These are phyloP conservation scores for Eurypyga helias DNA, from an alignment of 2,113 vertebrate genomes.

Conservation along the genomic window DNA sequence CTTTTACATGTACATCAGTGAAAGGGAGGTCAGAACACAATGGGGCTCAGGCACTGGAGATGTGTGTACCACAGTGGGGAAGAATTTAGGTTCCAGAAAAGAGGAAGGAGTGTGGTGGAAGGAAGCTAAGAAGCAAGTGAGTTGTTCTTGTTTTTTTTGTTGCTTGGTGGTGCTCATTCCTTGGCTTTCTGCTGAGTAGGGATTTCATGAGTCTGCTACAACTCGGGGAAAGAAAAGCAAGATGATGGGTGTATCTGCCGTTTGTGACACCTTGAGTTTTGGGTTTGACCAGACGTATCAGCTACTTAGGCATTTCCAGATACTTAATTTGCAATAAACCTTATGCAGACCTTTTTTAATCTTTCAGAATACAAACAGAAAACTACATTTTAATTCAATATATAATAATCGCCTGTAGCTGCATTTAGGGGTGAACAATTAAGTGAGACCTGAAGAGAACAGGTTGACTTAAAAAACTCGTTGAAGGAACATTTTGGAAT, in stretches of 20 bases:
- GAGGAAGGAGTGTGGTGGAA: background rate
- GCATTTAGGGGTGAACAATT: background rate
- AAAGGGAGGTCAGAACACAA: background rate
- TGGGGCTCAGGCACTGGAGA: background rate
- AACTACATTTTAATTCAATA: background rate
- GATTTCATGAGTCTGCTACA: background rate
- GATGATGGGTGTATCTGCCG: background rate
- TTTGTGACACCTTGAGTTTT: background rate
- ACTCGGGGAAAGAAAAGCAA: background rate
- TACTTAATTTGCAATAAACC: background rate
- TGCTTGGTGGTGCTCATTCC: accelerated
- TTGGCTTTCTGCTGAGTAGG: background rate
- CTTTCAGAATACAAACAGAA: background rate
- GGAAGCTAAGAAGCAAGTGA: background rate
- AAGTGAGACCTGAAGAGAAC: background rate
- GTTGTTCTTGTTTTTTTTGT: background rate
- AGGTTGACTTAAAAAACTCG: background rate
- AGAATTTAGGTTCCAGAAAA: background rate
- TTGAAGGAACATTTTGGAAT: background rate
- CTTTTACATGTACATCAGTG: accelerated
- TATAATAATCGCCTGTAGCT: background rate
- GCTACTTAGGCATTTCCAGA: background rate
- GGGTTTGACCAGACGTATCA: background rate
- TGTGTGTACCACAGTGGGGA: accelerated
- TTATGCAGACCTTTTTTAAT: background rate